These are phyloP conservation scores for Carapus acus DNA, from an alignment of 2,797 vertebrate genomes.

Conservation along the genomic window DNA sequence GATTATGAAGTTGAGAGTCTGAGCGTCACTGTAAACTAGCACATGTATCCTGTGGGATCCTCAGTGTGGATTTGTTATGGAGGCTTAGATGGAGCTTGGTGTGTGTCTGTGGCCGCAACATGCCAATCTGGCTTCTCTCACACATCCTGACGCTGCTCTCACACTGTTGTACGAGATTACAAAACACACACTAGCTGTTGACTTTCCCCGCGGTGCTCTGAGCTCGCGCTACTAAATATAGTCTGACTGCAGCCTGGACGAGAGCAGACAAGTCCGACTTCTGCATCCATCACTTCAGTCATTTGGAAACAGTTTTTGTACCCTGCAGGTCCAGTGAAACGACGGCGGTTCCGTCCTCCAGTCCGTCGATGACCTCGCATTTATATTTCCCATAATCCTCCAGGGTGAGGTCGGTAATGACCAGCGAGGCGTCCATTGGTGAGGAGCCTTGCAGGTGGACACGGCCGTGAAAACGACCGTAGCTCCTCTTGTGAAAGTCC, in stretches of 20 bases:
- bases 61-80: too few species aligned
- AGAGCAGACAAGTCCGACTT: too few species aligned
- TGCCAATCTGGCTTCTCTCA: too few species aligned
- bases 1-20: too few species aligned
- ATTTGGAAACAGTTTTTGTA: slow-evolving; percentile 39
- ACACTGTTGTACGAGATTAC: not conserved
- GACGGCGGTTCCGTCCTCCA: slow-evolving; percentile 86
- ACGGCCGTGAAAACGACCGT: slow-evolving; percentile 84
- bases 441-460: slow-evolving; percentile 78
- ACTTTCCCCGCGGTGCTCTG: slow-evolving; percentile 32
- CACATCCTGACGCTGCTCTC: too few species aligned
- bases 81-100: too few species aligned
- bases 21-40: too few species aligned
- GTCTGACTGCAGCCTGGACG: slow-evolving; percentile 9
- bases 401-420: slow-evolving; percentile 83
- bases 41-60: too few species aligned
- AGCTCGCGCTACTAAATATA: slow-evolving; percentile 41
- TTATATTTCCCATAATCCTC: slow-evolving; percentile 95
- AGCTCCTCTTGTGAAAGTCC: slow-evolving; percentile 88
- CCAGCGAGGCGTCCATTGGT: slow-evolving; percentile 83
- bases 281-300: too few species aligned
- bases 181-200: slow-evolving; percentile 16
- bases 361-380: slow-evolving; percentile 94
- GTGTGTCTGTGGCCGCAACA: too few species aligned
- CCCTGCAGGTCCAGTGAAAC: slow-evolving; percentile 89